Percentiles rank a stretch among this genome's conserved stretches.
phyloP scores from a whole-genome alignment of 35 echinoderm and acorn worm genomes.

The Holothuria glaberrima region DNA sequence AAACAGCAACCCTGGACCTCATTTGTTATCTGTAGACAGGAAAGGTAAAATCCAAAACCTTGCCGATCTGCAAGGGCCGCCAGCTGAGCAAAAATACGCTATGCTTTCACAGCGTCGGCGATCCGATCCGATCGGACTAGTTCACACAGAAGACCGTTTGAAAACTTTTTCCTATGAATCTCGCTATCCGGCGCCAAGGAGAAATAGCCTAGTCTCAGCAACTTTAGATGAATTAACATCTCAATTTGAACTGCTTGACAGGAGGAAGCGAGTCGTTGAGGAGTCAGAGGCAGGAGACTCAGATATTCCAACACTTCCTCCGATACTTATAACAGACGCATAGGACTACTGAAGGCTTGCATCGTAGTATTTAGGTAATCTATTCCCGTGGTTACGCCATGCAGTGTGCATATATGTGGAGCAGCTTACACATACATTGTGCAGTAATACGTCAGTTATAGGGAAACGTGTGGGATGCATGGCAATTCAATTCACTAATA shows the following conservation, averaged over 20 bases:
- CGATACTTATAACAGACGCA: conserved; percentile 41
- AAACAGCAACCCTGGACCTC: neutral
- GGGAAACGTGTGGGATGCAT: too few relatives aligned
- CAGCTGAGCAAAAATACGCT: neutral
- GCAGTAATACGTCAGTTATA: too few relatives aligned
- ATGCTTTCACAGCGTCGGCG: neutral
- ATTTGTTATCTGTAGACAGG: neutral
- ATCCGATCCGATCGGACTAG: conserved; percentile 51
- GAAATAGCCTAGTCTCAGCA: conserved; percentile 45
- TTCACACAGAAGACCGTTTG: conserved; percentile 2
- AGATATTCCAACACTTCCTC: conserved; percentile 9
- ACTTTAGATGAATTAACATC: conserved; percentile 45
- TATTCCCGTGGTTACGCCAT: too few relatives aligned
- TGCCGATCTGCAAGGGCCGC: neutral
- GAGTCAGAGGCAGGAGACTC: conserved; percentile 8
- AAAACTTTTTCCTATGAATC: conserved; percentile 34
- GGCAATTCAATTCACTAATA: too few relatives aligned
- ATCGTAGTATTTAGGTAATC: neutral
- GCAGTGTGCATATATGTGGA: too few relatives aligned
- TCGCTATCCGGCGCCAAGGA: conserved; percentile 40
- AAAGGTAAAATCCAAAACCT: conserved; percentile 5
- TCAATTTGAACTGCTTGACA: conserved; percentile 46
- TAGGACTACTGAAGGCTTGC: neutral
- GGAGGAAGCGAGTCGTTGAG: conserved; percentile 42
- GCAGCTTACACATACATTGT: too few relatives aligned